Evolutionary conservation across 2,888 invertebrate genomes (phyloP).

Genomic region (Eristalis intricaria): DNA sequence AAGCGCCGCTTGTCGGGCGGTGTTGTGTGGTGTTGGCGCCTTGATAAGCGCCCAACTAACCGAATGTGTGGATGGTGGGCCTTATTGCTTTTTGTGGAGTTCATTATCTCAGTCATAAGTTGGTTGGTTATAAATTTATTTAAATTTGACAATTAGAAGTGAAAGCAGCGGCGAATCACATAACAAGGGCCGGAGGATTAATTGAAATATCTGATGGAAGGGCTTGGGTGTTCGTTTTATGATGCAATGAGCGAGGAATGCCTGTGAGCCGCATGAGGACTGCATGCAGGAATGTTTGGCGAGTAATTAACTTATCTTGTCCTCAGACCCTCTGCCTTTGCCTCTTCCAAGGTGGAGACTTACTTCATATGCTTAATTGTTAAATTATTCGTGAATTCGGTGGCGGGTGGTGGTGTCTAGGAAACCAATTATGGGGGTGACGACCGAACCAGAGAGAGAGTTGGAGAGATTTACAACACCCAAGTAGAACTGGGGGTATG

Average conservation of each 20-base stretch:
- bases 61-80: neutral
- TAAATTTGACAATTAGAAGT: slow-evolving; percentile 41
- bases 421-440: neutral
- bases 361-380: neutral
- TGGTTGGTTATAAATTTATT: slow-evolving; percentile 38
- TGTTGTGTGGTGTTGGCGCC: slow-evolving; percentile 25
- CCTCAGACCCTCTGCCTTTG: neutral
- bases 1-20: too few relatives aligned
- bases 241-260: slow-evolving; percentile 17
- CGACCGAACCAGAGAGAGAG: neutral
- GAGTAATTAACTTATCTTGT: neutral
- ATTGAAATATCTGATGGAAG: slow-evolving; percentile 55
- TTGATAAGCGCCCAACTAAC: slow-evolving; percentile 41
- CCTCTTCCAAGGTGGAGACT: neutral
- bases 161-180: slow-evolving; percentile 17
- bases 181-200: slow-evolving; percentile 16
- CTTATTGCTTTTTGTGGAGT: slow-evolving; percentile 23
- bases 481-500: neutral
- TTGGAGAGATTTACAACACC: neutral
- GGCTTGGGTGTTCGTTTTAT: slow-evolving; percentile 37
- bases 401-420: neutral
- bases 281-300: slow-evolving; percentile 15
- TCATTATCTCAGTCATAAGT: slow-evolving; percentile 47
- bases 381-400: neutral
- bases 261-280: neutral